Evolutionary conservation across 2,113 vertebrate species (phyloP).

Genomic region (Albula glossodonta): DNA sequence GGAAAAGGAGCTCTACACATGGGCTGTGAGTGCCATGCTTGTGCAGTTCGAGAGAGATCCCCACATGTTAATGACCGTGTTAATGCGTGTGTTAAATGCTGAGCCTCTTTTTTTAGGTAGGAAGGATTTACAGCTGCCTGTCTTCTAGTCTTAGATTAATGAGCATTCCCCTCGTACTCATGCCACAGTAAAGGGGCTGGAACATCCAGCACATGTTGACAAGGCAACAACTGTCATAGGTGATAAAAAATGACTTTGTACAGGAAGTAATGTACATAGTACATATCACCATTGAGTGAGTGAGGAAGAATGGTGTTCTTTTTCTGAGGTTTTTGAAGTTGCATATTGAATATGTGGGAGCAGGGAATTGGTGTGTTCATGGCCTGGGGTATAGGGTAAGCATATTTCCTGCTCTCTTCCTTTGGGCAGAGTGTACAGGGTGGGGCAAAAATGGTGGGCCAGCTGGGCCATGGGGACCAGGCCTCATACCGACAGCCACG

Average conservation of each 20-base stretch:
- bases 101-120: not conserved
- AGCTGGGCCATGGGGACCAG: slow-evolving; percentile 94
- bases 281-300: not conserved
- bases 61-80: not conserved
- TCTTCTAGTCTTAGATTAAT: not conserved
- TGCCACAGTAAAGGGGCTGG: not conserved
- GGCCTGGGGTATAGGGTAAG: not conserved
- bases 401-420: not conserved
- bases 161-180: slow-evolving; percentile 3
- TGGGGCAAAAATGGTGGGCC: slow-evolving; percentile 92
- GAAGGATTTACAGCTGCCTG: not conserved
- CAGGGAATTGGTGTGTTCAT: not conserved
- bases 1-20: slow-evolving; percentile 97
- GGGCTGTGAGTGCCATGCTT: slow-evolving; percentile 84
- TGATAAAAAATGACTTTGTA: too few relatives aligned
- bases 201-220: not conserved
- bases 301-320: not conserved
- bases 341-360: not conserved
- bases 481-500: slow-evolving; percentile 94
- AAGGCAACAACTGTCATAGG: not conserved
- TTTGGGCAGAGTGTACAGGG: slow-evolving; percentile 88
- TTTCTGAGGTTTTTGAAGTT: not conserved
- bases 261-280: not conserved
- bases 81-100: not conserved
- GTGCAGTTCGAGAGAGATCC: not conserved